A percentile compares a stretch with the other conserved stretches of the same genome.
Evolutionary conservation across 2,888 invertebrate genomes (phyloP).

Genomic region (Epinotia bilunana): DNA sequence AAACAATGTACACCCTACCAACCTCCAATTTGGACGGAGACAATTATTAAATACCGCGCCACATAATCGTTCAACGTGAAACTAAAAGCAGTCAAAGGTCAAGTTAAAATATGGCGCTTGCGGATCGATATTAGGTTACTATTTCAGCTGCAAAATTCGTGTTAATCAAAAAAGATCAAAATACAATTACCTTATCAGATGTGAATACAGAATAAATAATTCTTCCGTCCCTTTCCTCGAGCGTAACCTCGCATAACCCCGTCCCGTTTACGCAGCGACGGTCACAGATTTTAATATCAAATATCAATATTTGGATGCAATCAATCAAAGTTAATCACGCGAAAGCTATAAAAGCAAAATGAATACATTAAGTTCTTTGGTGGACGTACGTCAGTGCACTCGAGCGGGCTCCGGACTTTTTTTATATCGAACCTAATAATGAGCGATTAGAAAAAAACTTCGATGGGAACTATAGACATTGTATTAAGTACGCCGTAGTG

Average conservation of each 20-base stretch:
- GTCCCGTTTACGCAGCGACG: slow-evolving; percentile 56
- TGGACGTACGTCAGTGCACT: slow-evolving; percentile 68
- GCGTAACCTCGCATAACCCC: slow-evolving; percentile 49
- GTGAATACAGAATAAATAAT: slow-evolving; percentile 57
- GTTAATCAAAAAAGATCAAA: slow-evolving; percentile 21
- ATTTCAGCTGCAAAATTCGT: slow-evolving; percentile 15
- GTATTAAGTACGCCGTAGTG: slow-evolving; percentile 74
- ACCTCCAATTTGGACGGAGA: slow-evolving; percentile 65
- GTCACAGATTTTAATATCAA: slow-evolving; percentile 71
- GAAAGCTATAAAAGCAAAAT: slow-evolving; percentile 82
- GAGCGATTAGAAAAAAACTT: slow-evolving; percentile 75
- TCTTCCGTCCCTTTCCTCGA: slow-evolving; percentile 51
- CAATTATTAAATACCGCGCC: slow-evolving; percentile 49
- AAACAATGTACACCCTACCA: slow-evolving; percentile 67
- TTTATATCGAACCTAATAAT: slow-evolving; percentile 73
- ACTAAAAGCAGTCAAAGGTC: neutral
- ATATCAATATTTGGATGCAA: slow-evolving; percentile 83
- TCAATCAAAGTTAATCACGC: slow-evolving; percentile 84
- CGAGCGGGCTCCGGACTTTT: slow-evolving; percentile 65
- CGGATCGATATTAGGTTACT: slow-evolving; percentile 9
- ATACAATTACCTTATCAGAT: slow-evolving; percentile 53
- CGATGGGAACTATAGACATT: slow-evolving; percentile 68
- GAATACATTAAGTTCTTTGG: slow-evolving; percentile 79
- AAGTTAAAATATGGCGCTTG: neutral
- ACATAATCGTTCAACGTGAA: slow-evolving; percentile 5